A percentile compares a stretch with the other conserved stretches of the same genome.
phyloP scores from a whole-genome alignment of 92 coral and sea anemone genomes.

The Porites divaricata region DNA sequence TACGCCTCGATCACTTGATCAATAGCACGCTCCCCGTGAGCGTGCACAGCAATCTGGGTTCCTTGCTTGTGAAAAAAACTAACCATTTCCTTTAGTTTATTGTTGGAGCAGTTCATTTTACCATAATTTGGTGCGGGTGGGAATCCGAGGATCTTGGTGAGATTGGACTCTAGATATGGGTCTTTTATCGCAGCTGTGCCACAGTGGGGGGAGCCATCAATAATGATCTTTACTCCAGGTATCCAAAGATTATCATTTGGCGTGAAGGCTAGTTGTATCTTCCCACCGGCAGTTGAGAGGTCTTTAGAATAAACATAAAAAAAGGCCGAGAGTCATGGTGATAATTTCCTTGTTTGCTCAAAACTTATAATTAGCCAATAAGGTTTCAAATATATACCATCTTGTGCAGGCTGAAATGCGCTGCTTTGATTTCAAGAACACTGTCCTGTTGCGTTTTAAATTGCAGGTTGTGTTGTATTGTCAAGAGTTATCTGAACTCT shows the following conservation, averaged over 20 bases:
- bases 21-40: slow-evolving; percentile 80
- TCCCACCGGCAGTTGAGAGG: no score
- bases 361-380: no score
- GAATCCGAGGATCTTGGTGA: slow-evolving; percentile 68
- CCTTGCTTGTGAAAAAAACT: slow-evolving; percentile 51
- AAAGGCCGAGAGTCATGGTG: no score
- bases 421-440: no score
- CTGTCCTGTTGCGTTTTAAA: no score
- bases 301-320: no score
- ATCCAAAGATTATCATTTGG: slow-evolving; percentile 63
- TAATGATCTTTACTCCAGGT: slow-evolving; percentile 70
- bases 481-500: no score
- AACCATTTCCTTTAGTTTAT: slow-evolving; percentile 37
- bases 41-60: slow-evolving; percentile 75
- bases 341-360: no score
- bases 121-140: slow-evolving; percentile 65
- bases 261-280: neutral
- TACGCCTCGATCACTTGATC: slow-evolving; percentile 69
- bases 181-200: slow-evolving; percentile 74
- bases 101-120: slow-evolving; percentile 30
- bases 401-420: no score
- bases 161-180: slow-evolving; percentile 57
- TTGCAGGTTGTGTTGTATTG: no score
- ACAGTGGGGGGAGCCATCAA: slow-evolving; percentile 87
- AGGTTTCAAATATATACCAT: no score